Percentiles rank a stretch among this genome's conserved stretches.
phyloP scores from a whole-genome alignment of 2,113 vertebrate species.

The Epinephelus cyanopodus region DNA sequence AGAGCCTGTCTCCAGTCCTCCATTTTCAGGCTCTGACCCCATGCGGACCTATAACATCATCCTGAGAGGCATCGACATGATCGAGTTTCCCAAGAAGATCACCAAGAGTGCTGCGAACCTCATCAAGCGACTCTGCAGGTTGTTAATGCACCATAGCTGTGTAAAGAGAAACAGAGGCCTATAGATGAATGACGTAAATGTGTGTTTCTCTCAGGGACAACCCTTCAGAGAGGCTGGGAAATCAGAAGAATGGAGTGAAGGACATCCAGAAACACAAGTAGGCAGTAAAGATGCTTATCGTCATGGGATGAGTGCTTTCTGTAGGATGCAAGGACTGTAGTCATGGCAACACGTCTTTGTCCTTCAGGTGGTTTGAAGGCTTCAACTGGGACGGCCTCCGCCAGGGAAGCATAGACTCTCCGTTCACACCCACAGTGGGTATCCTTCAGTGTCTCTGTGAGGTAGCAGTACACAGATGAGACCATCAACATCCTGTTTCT shows the following conservation, averaged over 20 bases:
- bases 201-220: conserved; percentile 75
- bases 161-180: too few species aligned
- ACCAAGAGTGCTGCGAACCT: conserved; percentile 96
- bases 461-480: fast-evolving
- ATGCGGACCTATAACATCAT: conserved; percentile 99
- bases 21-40: conserved; percentile 95
- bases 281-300: neutral
- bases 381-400: conserved; percentile 86
- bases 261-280: conserved; percentile 87
- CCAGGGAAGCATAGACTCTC: conserved; percentile 77
- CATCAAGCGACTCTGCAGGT: conserved; percentile 98
- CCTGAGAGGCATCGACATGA: conserved; percentile 95
- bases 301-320: neutral
- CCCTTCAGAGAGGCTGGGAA: conserved; percentile 81
- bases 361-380: conserved; percentile 86
- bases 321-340: neutral
- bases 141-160: neutral
- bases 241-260: conserved; percentile 82
- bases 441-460: neutral
- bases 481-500: neutral
- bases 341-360: conserved; percentile 49
- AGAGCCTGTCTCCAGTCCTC: conserved; percentile 84
- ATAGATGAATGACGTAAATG: neutral
- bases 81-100: conserved; percentile 99
- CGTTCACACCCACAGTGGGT: conserved; percentile 77